Percentiles rank a stretch among this genome's conserved stretches.
Conservation (phyloP, 2,113 vertebrate species). For the Perognathus longimembris region DNA sequence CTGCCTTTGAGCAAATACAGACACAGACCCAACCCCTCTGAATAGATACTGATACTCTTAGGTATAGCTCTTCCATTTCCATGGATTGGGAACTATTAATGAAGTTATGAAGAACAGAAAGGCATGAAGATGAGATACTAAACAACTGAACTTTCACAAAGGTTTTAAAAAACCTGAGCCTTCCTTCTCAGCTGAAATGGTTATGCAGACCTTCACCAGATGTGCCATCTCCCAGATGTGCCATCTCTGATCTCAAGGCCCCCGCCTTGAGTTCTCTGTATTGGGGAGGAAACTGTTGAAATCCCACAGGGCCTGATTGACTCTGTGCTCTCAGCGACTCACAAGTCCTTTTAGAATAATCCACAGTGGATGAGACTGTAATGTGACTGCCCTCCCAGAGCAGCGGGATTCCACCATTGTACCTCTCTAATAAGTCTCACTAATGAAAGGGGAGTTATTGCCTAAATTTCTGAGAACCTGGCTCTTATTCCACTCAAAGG, state of each 20-base stretch:
- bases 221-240: background rate
- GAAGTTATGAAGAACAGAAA: background rate
- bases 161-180: background rate
- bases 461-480: conserved; percentile 65
- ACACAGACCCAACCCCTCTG: background rate
- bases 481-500: conserved; percentile 54
- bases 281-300: conserved; percentile 9
- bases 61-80: background rate
- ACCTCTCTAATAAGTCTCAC: conserved; percentile 63
- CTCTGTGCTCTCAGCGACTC: conserved; percentile 55
- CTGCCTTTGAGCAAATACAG: background rate
- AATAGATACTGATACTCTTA: background rate
- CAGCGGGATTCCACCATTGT: conserved; percentile 8
- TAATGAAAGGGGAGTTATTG: conserved; percentile 43
- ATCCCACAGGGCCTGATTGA: conserved; percentile 69
- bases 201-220: background rate
- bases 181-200: background rate
- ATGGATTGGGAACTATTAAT: too few relatives aligned
- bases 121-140: background rate
- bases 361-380: conserved; percentile 64
- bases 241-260: too few relatives aligned
- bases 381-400: conserved; percentile 57
- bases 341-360: conserved; percentile 70
- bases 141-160: background rate
- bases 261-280: conserved; percentile 9